These are phyloP conservation scores for Notechis scutatus DNA, from an alignment of 2,113 vertebrate genomes.

Conservation along the genomic window DNA sequence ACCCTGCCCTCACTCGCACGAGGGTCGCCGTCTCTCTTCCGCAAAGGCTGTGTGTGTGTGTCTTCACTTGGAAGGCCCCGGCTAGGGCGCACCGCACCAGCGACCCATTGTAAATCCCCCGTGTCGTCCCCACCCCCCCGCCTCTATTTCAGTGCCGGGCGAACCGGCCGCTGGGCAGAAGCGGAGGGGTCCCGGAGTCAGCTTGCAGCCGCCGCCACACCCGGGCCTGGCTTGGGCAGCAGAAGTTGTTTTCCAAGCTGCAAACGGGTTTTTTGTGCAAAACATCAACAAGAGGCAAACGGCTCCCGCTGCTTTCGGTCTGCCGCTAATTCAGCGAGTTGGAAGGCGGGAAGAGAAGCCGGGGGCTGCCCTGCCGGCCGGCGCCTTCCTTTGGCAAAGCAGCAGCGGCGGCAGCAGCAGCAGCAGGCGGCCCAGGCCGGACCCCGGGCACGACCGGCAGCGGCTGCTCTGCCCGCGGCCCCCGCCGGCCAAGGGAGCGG, in stretches of 20 bases:
- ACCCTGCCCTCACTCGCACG: too few relatives aligned
- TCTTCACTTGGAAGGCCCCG: not conserved
- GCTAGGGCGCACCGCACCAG: too few relatives aligned
- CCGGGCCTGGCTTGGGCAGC: rapidly evolving
- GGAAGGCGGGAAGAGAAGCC: too few relatives aligned
- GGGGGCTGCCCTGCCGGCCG: not conserved
- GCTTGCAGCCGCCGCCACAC: not conserved
- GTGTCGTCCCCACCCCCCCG: not conserved
- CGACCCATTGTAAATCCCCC: not conserved
- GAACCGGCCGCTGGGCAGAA: not conserved
- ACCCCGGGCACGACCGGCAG: not conserved
- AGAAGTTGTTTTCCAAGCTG: not conserved
- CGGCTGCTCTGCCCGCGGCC: not conserved
- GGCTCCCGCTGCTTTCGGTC: not conserved
- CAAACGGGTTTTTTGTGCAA: not conserved
- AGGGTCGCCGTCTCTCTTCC: not conserved
- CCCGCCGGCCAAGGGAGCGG: not conserved
- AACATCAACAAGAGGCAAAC: not conserved
- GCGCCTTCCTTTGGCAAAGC: not conserved
- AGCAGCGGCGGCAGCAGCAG: too few relatives aligned
- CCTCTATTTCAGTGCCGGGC: not conserved
- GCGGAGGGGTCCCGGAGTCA: not conserved
- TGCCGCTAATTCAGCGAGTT: not conserved
- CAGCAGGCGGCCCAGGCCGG: too few relatives aligned
- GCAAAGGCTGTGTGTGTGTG: not conserved